Evolutionary conservation across 92 coral and sea anemone species (phyloP), one percentile per base, ranked within the genome.

Genomic region (Montipora capitata): DNA sequence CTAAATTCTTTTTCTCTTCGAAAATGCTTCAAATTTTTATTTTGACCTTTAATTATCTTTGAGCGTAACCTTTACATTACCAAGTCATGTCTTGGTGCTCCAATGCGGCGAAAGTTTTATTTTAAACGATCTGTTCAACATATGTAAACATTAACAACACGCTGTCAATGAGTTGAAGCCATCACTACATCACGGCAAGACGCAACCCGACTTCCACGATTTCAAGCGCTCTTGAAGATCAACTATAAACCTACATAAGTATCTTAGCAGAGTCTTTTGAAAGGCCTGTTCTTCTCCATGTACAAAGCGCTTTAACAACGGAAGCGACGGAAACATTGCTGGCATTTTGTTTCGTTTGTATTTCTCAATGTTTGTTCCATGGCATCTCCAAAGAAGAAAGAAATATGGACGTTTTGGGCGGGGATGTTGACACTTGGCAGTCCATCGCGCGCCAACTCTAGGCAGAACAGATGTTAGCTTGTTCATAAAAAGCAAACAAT

Each of bases 401-500:
- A 27, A 27, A 72, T 59, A 83, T 83, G 87, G 80, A 83, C 79
- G 72, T 83, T 48, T 83, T 73, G 20, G 49, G 79, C 45, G 59
- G 87, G 72, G 14, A 61, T 83, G 80, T 83, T 83, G 58, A 75
- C 79, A 39, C 39, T 58, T 3, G 7, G 87, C 45, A 42, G 80
- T 57, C 72, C 79, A 61, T 42, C 79, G 65, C 66, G 87, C 42
- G 39, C 87, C 43, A 72, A 58, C 87, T 83, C 87, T 54, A 83
- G 44, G 87, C 44, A 57, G 79, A 83, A 83, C 87, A 83, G 87
- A 72, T 83, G 87, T 83, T 83, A 39, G 3, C 44, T 45, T 83
- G 72, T 73, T 59, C 87, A 40, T 20, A 83, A 57, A 54, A 48
- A 27, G 86, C 49, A 82, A 82, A 72, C 80, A 83, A 57, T 59